Evolutionary conservation across 1,140 invertebrate species (phyloP), one percentile per base, ranked within the genome.

Genomic region (Drusus annulatus): DNA sequence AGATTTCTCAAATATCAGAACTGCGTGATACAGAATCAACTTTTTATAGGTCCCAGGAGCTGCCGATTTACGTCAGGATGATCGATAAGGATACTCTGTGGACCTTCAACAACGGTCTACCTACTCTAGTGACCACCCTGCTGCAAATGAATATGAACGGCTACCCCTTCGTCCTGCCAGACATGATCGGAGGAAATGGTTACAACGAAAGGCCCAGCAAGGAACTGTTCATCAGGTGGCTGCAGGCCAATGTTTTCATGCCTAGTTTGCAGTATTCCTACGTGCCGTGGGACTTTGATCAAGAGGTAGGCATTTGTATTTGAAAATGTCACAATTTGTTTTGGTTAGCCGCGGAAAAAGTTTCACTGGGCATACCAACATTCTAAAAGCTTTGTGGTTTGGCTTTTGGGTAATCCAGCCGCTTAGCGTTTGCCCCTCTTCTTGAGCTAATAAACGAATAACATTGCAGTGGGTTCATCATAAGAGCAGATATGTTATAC

Each of bases 161-260:
- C 16, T 96, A 96, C 85, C 90, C 92, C 1, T 93, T 93, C 15
- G 92, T 96, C 10, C 86, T 96, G 0, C 94, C 95, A 6, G 95
- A 96, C 84, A 95, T 96, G 93, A 92, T 97, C 81, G 76, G 76
- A 52, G 95, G 95, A 15, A 95, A 96, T 85, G 93, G 91, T 1
- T 94, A 94, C 81, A 81, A 85, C 3, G 81, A 85, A 10, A 84
- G 87, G 86, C 90, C 84, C 54, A 88, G 91, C 5, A 90, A 91
- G 75, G 93, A 96, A 85, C 86, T 96, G 5, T 96, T 93, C 83
- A 91, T 96, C 60, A 87, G 95, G 76, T 97, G 95, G 95, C 84
- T 95, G 50, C 93, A 96, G 87, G 91, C 91, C 0, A 94, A 93
- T 82, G 88, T 91, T 1, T 95, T 96, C 84, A 92, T 97, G 91